Base-by-base conservation (phyloP, 2,888 invertebrate species). In the Sisyra nigra region DNA sequence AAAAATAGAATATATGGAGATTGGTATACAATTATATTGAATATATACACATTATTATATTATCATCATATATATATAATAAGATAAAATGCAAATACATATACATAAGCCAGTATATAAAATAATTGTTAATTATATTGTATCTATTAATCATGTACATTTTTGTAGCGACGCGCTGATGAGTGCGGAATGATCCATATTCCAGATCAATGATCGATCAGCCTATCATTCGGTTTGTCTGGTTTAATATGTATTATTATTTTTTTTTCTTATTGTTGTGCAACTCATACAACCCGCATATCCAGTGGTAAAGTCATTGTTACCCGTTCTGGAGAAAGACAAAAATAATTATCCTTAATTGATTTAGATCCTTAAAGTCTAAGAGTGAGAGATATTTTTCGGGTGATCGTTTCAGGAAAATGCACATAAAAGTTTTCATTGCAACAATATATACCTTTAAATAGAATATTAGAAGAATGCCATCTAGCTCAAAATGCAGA, bases 101-200 rank as follows among this genome's bases (percentile, higher is more conserved):
- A 59, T n/a, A n/a, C n/a, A n/a, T 56, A 63, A 62, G 63, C 62
- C 61, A 62, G 62, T 63, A 63, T 63, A 62, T 58, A 63, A 63
- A 63, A 63, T 62, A 63, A 63, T 58, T 60, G 55, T 60, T 55
- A 58, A 47, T 58, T 59, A 60, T 59, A 59, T 57, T 52, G 54
- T 55, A 57, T 55, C 55, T 59, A 57, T 45, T 41, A 47, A 44
- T 63, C 62, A 62, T 63, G 61, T 63, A 63, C 63, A 62, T 60
- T 57, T 41, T 59, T 61, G 61, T 62, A 62, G 61, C 62, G 60
- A 58, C 45, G 57, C 56, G 58, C 57, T 56, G 19, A 34, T 33
- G 14, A 40, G 31, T 40, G 40, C 29, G 35, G n/a, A 13, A 35
- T 35, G 8, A 35, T 35, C 37, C 17, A 37, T 24, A n/a, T n/a